Conservation (phyloP, 2,888 invertebrate genomes). For the Elysia crispata region DNA sequence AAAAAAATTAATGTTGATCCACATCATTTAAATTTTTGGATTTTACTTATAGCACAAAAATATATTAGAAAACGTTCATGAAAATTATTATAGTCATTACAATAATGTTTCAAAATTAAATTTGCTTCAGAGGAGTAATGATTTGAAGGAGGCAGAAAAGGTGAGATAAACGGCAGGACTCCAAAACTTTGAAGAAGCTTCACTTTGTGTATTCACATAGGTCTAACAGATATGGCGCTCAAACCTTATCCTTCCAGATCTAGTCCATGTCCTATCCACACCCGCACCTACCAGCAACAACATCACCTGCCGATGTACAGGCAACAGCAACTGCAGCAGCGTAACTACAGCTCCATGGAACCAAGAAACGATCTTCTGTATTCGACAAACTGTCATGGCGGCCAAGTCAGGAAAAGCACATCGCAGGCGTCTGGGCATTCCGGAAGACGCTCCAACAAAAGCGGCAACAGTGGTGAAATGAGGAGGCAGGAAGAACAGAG, state of each 20-base stretch:
- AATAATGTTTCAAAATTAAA: too few relatives aligned
- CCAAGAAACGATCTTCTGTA: constrained; percentile 37
- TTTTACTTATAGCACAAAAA: too few relatives aligned
- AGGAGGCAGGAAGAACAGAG: neutral
- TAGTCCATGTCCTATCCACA: constrained; percentile 40
- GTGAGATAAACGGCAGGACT: too few relatives aligned
- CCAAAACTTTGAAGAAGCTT: too few relatives aligned
- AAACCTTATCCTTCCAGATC: constrained; percentile 7
- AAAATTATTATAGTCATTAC: too few relatives aligned
- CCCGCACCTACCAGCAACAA: constrained; percentile 28
- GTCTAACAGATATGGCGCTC: too few relatives aligned
- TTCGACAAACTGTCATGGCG: constrained; percentile 45
- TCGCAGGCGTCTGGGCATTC: constrained; percentile 55
- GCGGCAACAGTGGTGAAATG: neutral
- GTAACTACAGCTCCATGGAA: neutral
- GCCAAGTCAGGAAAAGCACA: constrained; percentile 79
- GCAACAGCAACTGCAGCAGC: constrained; percentile 16
- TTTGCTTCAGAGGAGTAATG: too few relatives aligned
- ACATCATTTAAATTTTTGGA: too few relatives aligned
- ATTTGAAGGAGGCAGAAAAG: too few relatives aligned
- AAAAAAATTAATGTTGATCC: too few relatives aligned
- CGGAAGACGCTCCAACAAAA: neutral
- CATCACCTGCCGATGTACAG: neutral
- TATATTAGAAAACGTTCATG: too few relatives aligned
- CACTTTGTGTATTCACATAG: too few relatives aligned